Conservation (phyloP, 2,888 invertebrate genomes). For the Stictocephala bisonia region DNA sequence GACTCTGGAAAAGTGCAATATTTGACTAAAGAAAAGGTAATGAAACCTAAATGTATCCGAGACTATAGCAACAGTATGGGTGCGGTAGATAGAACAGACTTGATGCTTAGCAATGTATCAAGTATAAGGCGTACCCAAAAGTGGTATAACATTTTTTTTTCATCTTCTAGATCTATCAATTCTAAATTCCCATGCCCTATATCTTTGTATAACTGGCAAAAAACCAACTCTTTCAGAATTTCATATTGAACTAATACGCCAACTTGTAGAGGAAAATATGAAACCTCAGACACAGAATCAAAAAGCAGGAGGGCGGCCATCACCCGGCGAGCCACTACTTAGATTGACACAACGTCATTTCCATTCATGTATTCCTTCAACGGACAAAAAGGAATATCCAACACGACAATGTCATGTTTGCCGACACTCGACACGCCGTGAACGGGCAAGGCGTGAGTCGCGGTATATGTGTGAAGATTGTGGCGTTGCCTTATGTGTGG, state of each 20-base stretch:
- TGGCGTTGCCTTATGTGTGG: not conserved
- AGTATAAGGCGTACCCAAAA: conserved; percentile 26
- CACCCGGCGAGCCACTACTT: not conserved
- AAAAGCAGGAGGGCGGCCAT: conserved; percentile 24
- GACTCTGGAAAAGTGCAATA: conserved; percentile 32
- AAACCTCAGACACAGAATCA: not conserved
- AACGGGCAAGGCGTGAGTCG: conserved; percentile 6
- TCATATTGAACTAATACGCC: conserved; percentile 3
- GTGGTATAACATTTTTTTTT: no score
- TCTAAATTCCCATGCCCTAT: conserved; percentile 18
- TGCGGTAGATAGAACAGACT: conserved; percentile 26
- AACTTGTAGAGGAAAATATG: conserved; percentile 27
- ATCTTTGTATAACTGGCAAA: conserved; percentile 17
- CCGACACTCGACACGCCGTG: not conserved
- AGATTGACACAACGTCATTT: conserved; percentile 35
- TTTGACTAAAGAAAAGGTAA: conserved; percentile 7
- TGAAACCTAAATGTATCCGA: conserved; percentile 6
- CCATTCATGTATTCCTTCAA: conserved; percentile 19
- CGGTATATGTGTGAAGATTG: conserved; percentile 1
- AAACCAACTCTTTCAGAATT: conserved; percentile 40
- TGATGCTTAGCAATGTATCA: conserved; percentile 15
- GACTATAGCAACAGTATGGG: conserved; percentile 42
- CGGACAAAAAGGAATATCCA: conserved; percentile 20
- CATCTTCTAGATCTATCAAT: conserved; percentile 27
- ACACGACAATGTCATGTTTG: conserved; percentile 9